Evolutionary conservation across 2,113 vertebrate species (phyloP), one percentile per base, ranked within the genome.

Genomic region (Phasianus colchicus): DNA sequence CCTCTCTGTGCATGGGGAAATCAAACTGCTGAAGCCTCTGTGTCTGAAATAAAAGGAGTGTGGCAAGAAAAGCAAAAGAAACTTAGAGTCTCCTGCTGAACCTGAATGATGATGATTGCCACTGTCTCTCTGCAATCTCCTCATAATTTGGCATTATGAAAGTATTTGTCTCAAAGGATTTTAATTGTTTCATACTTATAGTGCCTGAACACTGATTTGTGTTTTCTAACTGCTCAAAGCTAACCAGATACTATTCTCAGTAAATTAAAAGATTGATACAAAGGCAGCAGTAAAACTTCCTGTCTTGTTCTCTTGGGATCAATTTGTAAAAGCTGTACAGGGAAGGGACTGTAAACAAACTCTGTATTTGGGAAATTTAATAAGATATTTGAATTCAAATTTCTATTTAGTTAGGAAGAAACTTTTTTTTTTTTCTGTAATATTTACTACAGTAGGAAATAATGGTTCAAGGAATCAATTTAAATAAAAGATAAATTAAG

Each of bases 111-210:
- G 29, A 78, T 89, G 75, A 60, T 82, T 95, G 74, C 50, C 52
- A 72, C 30, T 65, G 42, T 83, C 67, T 29, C 9, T 65, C 24
- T 87, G 54, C 52, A 94, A 65, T 89, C 42, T 47, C 18, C n/a
- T 72, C 21, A 50, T 32, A 71, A 75, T 86, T 20, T 89, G 50
- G n/a, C 79, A 82, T 52, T 34, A 83, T 72, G 43, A 60, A 87
- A 93, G 12, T 36, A 32, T 66, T 96, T 94, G 82, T 77, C 77
- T 65, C 73, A 40, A 38, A 83, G 21, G 47, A n/a, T 81, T 89
- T 93, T 94, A 93, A 95, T 94, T 95, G 38, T 86, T 94, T 95
- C 40, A 43, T 42, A 27, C 43, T 90, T 66, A 78, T 6, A 72
- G 18, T 67, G n/a, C 25, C 32, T 89, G 58, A 42, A 25, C 13